phyloP scores from a whole-genome alignment of 2,113 vertebrate genomes.

The Channa argus region DNA sequence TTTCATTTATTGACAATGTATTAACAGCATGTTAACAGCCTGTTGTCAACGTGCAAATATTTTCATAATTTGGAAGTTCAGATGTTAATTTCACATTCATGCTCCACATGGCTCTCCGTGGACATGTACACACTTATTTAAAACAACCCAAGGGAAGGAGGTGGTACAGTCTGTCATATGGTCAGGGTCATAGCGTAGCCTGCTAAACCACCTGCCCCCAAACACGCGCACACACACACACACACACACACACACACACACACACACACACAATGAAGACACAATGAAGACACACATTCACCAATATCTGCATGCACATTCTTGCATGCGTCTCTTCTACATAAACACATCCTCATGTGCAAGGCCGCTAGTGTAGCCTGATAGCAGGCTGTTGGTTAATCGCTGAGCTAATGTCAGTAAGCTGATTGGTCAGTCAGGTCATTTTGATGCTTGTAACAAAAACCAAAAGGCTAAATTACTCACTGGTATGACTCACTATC shows the following conservation, averaged over 20 bases:
- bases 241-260: slow-evolving; percentile 6
- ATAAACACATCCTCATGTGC: not conserved
- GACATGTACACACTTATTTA: not conserved
- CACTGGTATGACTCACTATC: slow-evolving; percentile 25
- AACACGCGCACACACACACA: slow-evolving; percentile 7
- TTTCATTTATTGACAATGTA: too few relatives aligned
- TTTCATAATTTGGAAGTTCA: not conserved
- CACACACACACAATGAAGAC: not conserved
- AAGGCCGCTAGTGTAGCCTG: slow-evolving; percentile 59
- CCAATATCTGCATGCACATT: not conserved
- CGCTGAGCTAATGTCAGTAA: slow-evolving; percentile 73
- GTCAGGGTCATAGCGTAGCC: slow-evolving; percentile 50
- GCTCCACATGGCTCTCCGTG: too few relatives aligned
- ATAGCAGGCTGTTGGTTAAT: slow-evolving; percentile 62
- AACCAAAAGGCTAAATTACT: slow-evolving; percentile 60
- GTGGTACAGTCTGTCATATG: slow-evolving; percentile 57
- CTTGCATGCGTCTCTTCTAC: not conserved
- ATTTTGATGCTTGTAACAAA: slow-evolving; percentile 52
- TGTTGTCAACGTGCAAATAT: not conserved
- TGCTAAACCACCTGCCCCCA: slow-evolving; percentile 20
- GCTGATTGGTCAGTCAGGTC: slow-evolving; percentile 67
- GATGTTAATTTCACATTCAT: not conserved
- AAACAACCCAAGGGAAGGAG: slow-evolving; percentile 37
- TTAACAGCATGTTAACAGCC: too few relatives aligned
- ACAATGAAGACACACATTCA: not conserved